These are phyloP conservation scores for Tupiocoris notatus DNA, from an alignment of 2,888 invertebrate species.

Conservation along the genomic window DNA sequence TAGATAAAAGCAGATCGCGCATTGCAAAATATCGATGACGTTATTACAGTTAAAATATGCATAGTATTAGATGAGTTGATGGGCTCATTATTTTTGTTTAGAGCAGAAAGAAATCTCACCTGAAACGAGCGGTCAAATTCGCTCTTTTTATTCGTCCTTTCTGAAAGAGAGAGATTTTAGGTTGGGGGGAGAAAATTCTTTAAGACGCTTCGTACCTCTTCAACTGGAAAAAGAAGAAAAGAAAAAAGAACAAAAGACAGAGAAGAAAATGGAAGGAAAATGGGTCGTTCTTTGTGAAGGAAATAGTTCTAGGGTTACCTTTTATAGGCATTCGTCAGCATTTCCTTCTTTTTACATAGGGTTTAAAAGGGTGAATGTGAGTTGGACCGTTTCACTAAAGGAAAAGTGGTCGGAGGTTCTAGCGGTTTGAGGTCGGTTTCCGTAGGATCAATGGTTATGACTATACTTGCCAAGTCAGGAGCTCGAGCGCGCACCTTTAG, in stretches of 20 bases:
- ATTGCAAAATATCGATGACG: too few relatives aligned
- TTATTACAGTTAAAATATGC: too few relatives aligned
- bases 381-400: neutral
- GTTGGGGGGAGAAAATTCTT: neutral
- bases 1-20: too few relatives aligned
- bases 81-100: too few relatives aligned
- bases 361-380: constrained; percentile 2
- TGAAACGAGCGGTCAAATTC: neutral
- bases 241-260: neutral
- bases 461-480: constrained; percentile 31
- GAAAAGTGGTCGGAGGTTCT: neutral
- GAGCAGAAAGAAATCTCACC: neutral
- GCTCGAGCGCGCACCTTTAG: too few relatives aligned
- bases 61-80: too few relatives aligned
- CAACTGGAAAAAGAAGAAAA: neutral
- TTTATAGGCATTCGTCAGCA: constrained; percentile 2
- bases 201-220: neutral
- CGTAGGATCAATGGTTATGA: constrained; percentile 25
- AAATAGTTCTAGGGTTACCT: constrained; percentile 16
- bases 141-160: neutral
- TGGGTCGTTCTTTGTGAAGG: constrained; percentile 13
- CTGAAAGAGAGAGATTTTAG: neutral
- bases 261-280: neutral
- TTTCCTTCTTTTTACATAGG: constrained; percentile 14
- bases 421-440: constrained; percentile 3